Evolutionary conservation across 2,113 vertebrate species (phyloP).

Genomic region (Clupea harengus): DNA sequence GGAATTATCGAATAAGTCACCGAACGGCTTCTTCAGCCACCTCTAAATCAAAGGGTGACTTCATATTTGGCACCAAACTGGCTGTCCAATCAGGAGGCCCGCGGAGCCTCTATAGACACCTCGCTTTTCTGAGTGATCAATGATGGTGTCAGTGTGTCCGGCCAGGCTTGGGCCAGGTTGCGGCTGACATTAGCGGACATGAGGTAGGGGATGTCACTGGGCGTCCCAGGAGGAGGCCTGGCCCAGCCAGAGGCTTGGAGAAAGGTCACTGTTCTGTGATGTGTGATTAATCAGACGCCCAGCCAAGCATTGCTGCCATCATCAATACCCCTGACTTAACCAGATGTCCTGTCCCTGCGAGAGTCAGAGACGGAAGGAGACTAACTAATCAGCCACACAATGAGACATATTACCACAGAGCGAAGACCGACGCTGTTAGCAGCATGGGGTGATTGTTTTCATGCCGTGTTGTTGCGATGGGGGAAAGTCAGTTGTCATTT

Average conservation of each 20-base stretch:
- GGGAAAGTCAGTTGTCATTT: not conserved
- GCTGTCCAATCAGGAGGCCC: not conserved
- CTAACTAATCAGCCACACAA: conserved; percentile 43
- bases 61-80: conserved; percentile 22
- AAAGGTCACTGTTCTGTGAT: conserved; percentile 79
- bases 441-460: not conserved
- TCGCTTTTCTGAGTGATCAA: conserved; percentile 78
- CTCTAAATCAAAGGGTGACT: not conserved
- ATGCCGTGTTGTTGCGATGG: not conserved
- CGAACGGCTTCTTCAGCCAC: not conserved
- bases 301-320: conserved; percentile 72
- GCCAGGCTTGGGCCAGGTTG: conserved; percentile 58
- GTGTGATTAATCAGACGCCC: conserved; percentile 86
- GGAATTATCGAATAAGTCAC: not conserved
- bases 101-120: conserved; percentile 34
- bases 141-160: conserved; percentile 68
- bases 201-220: conserved; percentile 73
- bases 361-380: conserved; percentile 41
- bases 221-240: conserved; percentile 61
- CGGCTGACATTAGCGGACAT: conserved; percentile 76
- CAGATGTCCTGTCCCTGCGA: conserved; percentile 53
- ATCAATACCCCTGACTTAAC: conserved; percentile 67
- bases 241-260: conserved; percentile 64
- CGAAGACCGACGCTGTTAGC: not conserved
- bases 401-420: not conserved